Base-by-base conservation (phyloP, 2,888 invertebrate genomes). In the Pristionchus arcanus region DNA sequence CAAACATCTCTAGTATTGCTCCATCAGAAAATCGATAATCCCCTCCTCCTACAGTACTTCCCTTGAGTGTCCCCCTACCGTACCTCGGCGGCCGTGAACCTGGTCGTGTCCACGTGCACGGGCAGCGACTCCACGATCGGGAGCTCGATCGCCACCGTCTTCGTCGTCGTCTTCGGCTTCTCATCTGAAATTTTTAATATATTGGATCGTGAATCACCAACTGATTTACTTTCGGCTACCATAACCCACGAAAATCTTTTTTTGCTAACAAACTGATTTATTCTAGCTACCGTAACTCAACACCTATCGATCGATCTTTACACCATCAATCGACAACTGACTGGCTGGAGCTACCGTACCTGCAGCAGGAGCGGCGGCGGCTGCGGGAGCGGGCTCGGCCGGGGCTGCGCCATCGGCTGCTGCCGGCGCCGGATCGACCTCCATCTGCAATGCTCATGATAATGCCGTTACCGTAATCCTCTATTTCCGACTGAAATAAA, bases 81-180 rank as follows among this genome's bases (percentile, higher is more conserved):
- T 96, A 97, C 97, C 96, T 98, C 98, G 95, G 97, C 97, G 95
- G 98, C 98, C 94, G 97, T 97, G 81, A 98, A 95, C 68, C 97
- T 97, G 34, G 96, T 96, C 92, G 96, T 96, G 2, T 97, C 96
- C 94, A 97, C 97, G 90, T 97, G 97, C 16, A 90, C 89, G 94
- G 97, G 97, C 21, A 97, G 97, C 87, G 96, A 96, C n/a, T 97
- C 96, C 90, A 97, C 97, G 91, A 99, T 97, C 0, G 97, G 97
- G 91, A 98, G 96, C 93, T 98, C 98, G 90, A 98, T 96, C 49
- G 97, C 97, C 96, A 98, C 98, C 37, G 97, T 96, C 95, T 98
- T 98, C 95, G 97, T 96, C 77, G 74, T 89, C 55, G 74, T 87
- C 85, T 87, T 71, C 89, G 77, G 77, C 90, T 71, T 89, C 90